These are phyloP conservation scores for Aplochiton taeniatus DNA, from an alignment of 2,797 vertebrate genomes.

Conservation along the genomic window DNA sequence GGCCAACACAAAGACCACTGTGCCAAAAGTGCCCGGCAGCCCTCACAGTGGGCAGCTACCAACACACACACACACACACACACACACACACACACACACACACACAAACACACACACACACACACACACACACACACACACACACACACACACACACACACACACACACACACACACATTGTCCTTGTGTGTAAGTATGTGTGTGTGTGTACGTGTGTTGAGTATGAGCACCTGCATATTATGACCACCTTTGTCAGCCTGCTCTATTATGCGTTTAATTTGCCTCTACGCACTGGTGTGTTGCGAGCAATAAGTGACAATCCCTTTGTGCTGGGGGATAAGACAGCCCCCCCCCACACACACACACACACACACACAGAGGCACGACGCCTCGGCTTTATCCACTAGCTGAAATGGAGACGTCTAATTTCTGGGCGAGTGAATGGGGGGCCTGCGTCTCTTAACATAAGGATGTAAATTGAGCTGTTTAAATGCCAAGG, in stretches of 20 bases:
- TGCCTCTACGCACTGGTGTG: neutral
- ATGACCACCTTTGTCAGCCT: too few relatives aligned
- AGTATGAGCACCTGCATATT: neutral
- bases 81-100: constrained; percentile 4
- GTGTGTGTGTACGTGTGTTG: constrained; percentile 15
- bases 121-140: constrained; percentile 59
- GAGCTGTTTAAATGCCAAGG: constrained; percentile 74
- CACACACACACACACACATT: constrained; percentile 45
- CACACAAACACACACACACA: constrained; percentile 1
- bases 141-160: constrained; percentile 58
- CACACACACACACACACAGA: neutral
- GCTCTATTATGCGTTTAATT: too few relatives aligned
- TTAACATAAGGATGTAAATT: constrained; percentile 77
- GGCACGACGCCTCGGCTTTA: constrained; percentile 61
- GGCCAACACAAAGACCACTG: constrained; percentile 80
- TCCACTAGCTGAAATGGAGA: constrained; percentile 75
- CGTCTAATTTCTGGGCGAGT: constrained; percentile 71
- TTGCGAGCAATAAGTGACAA: too few relatives aligned
- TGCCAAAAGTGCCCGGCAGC: constrained; percentile 77
- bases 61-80: constrained; percentile 45
- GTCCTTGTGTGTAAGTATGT: constrained; percentile 20
- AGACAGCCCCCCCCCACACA: too few relatives aligned
- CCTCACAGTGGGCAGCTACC: constrained; percentile 68
- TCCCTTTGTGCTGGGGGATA: too few relatives aligned
- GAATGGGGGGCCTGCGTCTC: constrained; percentile 69